phyloP scores from a whole-genome alignment of 23 tunicate species.

The Diplosoma virens region DNA sequence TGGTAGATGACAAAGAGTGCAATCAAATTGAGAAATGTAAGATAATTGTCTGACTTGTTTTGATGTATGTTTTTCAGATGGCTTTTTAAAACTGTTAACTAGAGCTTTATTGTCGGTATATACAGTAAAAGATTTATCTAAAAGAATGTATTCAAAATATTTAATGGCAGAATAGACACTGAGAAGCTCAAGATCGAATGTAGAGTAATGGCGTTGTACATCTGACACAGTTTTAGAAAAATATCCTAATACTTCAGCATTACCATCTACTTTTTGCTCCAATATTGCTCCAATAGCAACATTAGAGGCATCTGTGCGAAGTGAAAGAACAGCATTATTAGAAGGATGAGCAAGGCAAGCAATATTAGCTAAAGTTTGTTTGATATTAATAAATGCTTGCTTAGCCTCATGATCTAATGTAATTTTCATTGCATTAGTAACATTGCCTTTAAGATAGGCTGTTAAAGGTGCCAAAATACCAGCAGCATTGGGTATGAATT shows the following conservation, averaged over 20 bases:
- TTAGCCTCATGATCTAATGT: not conserved
- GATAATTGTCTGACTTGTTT: not conserved
- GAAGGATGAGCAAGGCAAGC: constrained; percentile 2
- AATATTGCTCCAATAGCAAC: constrained; percentile 28
- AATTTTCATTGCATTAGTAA: not conserved
- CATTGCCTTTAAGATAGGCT: not conserved
- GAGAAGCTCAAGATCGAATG: constrained; percentile 32
- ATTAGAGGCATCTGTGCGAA: constrained; percentile 22
- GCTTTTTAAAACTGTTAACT: constrained; percentile 9
- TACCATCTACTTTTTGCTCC: constrained; percentile 28
- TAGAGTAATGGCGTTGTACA: constrained; percentile 17
- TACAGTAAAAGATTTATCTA: constrained; percentile 12
- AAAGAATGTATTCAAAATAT: constrained; percentile 18
- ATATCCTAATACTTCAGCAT: constrained; percentile 18
- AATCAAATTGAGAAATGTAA: not conserved
- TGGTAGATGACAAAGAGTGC: not conserved
- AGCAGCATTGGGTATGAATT: constrained; percentile 17
- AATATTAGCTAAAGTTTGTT: constrained; percentile 2
- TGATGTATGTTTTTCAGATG: not conserved
- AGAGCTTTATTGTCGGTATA: constrained; percentile 23
- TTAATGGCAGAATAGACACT: constrained; percentile 14
- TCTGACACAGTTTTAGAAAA: constrained; percentile 27
- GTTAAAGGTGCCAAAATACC: constrained; percentile 21
- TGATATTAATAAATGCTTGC: constrained; percentile 15
- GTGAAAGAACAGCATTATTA: constrained; percentile 7